Base-by-base conservation (phyloP, 2,797 vertebrate species). In the Gastrophryne carolinensis region DNA sequence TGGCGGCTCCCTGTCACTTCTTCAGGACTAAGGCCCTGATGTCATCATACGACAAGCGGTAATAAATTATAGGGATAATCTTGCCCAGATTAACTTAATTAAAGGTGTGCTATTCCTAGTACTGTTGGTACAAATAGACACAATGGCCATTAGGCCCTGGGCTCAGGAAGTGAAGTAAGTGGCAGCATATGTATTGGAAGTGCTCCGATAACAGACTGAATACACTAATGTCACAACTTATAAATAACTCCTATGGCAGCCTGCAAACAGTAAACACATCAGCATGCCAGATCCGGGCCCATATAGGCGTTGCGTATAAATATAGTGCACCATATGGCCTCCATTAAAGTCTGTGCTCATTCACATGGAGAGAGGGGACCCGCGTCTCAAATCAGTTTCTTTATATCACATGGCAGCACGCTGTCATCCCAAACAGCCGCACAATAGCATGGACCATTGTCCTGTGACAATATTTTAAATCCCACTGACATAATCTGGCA, bases 401-500 rank as follows among this genome's bases (percentile, higher is more conserved):
- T 63, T 62, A 68, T 47, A 79, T 79, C 63, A 56, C 63, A 54
- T 68, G 70, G 44, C 56, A 61, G 32, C 63, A 62, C 29, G 54
- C 49, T 65, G 61, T 72, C 69, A 72, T 29, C 50, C 30, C 58
- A 3, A 54, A 72, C 75, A 61, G 13, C 30, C 44, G 52, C 2
- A 78, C 75, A 78, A 78, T 66, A 61, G 47, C 39, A n/a, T 27
- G 1, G 26, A 4, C 29, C 37, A 78, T 78, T 78, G 75, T 72
- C 57, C 75, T 67, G 26, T 34, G 17, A 26, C 69, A 39, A 67
- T 65, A 66, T 78, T 67, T 64, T 73, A 72, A 67, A 50, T 24
- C 63, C 34, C 54, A 21, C 70, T 79, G 62, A 72, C 76, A 73
- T 79, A 79, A 79, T 79, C 62, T 79, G 63, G 70, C 70, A 35